A percentile compares a stretch with the other conserved stretches of the same genome.
These are phyloP conservation scores for Catharus minimus DNA, from an alignment of 2,113 vertebrate species.

Conservation along the genomic window DNA sequence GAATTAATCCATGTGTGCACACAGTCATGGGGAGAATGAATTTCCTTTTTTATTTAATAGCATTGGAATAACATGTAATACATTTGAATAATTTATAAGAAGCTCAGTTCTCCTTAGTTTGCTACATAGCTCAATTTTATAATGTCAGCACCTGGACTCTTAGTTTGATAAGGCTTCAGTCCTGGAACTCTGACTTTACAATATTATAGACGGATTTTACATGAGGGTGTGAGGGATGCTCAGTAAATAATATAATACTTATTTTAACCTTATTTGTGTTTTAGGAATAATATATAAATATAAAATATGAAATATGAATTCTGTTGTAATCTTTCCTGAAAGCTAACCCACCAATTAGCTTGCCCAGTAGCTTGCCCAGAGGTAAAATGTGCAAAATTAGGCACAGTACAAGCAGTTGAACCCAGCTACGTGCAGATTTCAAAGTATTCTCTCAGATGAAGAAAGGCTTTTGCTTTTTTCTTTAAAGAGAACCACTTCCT, in stretches of 20 bases:
- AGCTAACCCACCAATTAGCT: background rate
- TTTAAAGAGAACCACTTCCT: background rate
- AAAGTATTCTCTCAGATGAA: background rate
- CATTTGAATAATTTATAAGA: background rate
- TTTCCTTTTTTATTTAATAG: background rate
- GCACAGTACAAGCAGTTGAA: background rate
- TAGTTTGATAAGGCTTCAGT: background rate
- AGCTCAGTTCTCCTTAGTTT: background rate
- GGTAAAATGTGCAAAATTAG: background rate
- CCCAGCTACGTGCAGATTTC: background rate
- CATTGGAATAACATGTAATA: background rate
- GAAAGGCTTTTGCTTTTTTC: background rate
- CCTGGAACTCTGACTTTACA: background rate
- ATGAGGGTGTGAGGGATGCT: background rate
- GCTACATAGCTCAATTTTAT: background rate
- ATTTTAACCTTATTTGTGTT: background rate
- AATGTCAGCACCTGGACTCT: background rate
- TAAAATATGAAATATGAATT: background rate
- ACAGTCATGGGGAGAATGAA: background rate
- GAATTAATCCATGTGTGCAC: background rate
- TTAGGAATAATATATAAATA: background rate
- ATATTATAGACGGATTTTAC: background rate
- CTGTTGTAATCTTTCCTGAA: background rate
- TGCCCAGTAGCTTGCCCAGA: background rate
- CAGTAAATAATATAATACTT: background rate